Conservation (phyloP, 2,797 vertebrate species). For the Molothrus aeneus region DNA sequence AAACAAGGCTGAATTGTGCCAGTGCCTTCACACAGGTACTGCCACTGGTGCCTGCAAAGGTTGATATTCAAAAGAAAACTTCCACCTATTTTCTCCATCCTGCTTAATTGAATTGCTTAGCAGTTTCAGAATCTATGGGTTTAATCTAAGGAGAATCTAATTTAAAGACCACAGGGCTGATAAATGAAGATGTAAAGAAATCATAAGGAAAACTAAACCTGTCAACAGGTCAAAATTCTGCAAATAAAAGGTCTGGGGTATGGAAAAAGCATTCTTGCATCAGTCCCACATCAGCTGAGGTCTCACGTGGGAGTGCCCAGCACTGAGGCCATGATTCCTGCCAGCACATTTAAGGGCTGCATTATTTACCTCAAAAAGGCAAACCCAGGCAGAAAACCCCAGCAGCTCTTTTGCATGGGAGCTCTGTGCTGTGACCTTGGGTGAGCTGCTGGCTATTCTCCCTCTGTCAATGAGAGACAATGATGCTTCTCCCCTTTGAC, state of each 20-base stretch:
- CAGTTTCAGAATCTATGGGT: neutral
- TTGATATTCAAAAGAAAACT: neutral
- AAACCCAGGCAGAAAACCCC: neutral
- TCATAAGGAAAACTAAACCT: neutral
- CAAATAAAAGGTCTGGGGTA: neutral
- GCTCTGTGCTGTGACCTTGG: neutral
- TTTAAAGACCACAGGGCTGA: neutral
- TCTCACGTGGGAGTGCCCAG: neutral
- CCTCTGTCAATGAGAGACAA: neutral
- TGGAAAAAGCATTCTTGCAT: neutral
- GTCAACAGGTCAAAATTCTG: neutral
- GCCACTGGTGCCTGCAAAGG: accelerated
- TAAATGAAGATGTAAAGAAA: neutral
- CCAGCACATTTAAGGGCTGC: neutral
- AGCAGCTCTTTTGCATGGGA: neutral
- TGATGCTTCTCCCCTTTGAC: neutral
- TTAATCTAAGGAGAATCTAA: constrained; percentile 14
- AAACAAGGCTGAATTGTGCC: neutral
- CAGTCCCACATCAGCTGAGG: neutral
- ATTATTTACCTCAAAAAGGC: constrained; percentile 1
- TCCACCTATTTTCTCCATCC: neutral
- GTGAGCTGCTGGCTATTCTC: neutral
- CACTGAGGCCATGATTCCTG: neutral
- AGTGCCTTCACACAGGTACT: neutral
- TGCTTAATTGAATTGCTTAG: neutral